A percentile compares a stretch with the other conserved stretches of the same genome.
These are phyloP conservation scores for Liopterus haemorrhoidalis DNA, from an alignment of 2,888 invertebrate species.

Conservation along the genomic window DNA sequence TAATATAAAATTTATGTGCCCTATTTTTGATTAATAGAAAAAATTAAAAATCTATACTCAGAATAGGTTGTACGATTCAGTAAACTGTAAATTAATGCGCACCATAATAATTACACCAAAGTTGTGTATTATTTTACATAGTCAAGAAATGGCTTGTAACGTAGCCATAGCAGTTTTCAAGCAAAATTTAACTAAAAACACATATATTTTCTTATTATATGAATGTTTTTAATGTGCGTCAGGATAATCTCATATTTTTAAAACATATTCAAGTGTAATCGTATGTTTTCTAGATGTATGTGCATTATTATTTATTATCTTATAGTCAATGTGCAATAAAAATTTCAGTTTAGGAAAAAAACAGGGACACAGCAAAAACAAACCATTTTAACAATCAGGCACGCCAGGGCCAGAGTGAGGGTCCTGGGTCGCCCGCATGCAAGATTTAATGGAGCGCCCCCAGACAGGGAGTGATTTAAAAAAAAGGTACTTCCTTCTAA, in stretches of 20 bases:
- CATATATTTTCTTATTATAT: conserved; percentile 61
- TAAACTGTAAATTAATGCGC: conserved; percentile 37
- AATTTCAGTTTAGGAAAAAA: conserved; percentile 20
- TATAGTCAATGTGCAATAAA: conserved; percentile 18
- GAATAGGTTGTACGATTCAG: conserved; percentile 24
- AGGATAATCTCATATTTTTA: conserved; percentile 48
- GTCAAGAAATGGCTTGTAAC: conserved; percentile 13
- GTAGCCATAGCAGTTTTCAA: conserved; percentile 22
- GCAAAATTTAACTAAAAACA: conserved; percentile 22
- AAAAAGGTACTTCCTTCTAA: too few species aligned
- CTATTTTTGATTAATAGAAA: conserved; percentile 24
- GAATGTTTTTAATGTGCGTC: conserved; percentile 58
- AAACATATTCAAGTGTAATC: conserved; percentile 27
- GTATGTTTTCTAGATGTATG: too few species aligned
- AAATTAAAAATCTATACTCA: too few species aligned
- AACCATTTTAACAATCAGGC: too few species aligned
- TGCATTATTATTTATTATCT: too few species aligned
- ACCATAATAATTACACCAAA: conserved; percentile 43
- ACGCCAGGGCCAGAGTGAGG: too few species aligned
- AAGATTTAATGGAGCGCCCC: too few species aligned
- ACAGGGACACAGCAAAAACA: too few species aligned
- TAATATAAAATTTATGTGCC: too few species aligned
- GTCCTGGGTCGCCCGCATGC: too few species aligned
- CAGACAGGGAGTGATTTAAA: too few species aligned
- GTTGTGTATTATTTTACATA: conserved; percentile 23